Evolutionary conservation across 2,888 invertebrate species (phyloP).

Genomic region (Oxyteleia sp.): DNA sequence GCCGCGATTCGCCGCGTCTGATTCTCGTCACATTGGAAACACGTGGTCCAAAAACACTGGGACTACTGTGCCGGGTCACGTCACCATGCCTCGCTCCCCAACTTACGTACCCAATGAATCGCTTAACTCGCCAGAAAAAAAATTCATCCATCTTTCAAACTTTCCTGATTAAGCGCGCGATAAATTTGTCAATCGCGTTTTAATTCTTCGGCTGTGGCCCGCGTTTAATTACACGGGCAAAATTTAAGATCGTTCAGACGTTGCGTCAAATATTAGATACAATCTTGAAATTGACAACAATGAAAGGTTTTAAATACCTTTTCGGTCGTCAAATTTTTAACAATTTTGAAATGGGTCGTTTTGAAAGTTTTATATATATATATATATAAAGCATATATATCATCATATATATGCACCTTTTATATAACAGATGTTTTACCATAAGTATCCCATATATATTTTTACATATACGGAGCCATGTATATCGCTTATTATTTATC

Average conservation of each 20-base stretch:
- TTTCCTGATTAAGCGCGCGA: slow-evolving; percentile 52
- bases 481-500: too few species aligned
- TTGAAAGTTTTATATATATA: too few species aligned
- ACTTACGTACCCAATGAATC: slow-evolving; percentile 63
- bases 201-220: slow-evolving; percentile 20
- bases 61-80: slow-evolving; percentile 72
- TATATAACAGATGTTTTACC: too few species aligned
- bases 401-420: too few species aligned
- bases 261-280: neutral
- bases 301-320: neutral
- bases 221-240: neutral
- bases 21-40: slow-evolving; percentile 74
- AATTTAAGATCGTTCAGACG: neutral
- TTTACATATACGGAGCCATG: too few species aligned
- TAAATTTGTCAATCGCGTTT: slow-evolving; percentile 63
- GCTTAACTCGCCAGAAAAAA: slow-evolving; percentile 49
- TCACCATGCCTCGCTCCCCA: slow-evolving; percentile 54
- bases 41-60: slow-evolving; percentile 75
- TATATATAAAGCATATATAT: too few species aligned
- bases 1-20: slow-evolving; percentile 68
- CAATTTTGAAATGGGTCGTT: too few species aligned
- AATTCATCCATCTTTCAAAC: slow-evolving; percentile 63
- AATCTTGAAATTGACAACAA: neutral
- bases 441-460: too few species aligned
- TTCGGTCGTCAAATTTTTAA: too few species aligned